Conservation (phyloP, 2,113 vertebrate species). For the Theristicus caerulescens region DNA sequence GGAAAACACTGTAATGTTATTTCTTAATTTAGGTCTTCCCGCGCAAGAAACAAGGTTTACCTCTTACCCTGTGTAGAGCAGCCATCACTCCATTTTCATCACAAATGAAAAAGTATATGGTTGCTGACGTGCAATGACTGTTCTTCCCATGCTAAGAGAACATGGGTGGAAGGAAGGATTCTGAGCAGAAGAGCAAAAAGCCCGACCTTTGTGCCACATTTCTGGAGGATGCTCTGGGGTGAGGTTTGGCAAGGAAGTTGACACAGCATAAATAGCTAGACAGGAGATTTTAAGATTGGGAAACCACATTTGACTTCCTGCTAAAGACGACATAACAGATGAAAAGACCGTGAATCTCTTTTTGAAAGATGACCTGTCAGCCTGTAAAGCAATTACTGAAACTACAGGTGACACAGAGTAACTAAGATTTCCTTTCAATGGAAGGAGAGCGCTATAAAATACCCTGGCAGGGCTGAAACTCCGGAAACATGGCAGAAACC, state of each 20-base stretch:
- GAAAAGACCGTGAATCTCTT: neutral
- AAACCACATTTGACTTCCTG: neutral
- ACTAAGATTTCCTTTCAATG: neutral
- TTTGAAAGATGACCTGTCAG: neutral
- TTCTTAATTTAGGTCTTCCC: slow-evolving; percentile 18
- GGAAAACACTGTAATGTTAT: slow-evolving; percentile 33
- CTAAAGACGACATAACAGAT: neutral
- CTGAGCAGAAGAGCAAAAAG: neutral
- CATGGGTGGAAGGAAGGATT: neutral
- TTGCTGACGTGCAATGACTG: neutral
- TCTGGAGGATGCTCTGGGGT: neutral
- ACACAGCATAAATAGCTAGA: neutral
- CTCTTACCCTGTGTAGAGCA: neutral
- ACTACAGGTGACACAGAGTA: neutral
- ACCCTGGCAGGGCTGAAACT: neutral
- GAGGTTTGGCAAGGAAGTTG: neutral
- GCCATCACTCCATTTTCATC: neutral
- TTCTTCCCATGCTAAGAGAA: neutral
- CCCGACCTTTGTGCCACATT: neutral
- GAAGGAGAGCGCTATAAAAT: neutral
- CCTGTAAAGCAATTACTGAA: neutral
- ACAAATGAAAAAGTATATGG: neutral
- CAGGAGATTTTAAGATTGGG: neutral
- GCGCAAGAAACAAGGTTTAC: neutral
- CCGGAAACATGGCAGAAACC: neutral